Conservation (phyloP, 2,113 vertebrate species). For the Thermophis baileyi region DNA sequence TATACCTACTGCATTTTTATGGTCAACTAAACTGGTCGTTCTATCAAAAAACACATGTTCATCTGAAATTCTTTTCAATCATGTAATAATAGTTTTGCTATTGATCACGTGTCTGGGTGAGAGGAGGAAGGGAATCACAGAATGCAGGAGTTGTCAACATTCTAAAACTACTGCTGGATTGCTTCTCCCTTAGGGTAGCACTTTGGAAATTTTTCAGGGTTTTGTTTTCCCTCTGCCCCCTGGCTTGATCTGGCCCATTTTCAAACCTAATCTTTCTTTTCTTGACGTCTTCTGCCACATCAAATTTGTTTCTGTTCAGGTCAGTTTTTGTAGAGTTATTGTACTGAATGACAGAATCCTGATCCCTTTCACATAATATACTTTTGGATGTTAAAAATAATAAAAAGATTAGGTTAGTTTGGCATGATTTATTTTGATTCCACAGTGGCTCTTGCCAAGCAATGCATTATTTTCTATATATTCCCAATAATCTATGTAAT, state of each 20-base stretch:
- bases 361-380: not conserved
- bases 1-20: not conserved
- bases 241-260: not conserved
- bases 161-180: not conserved
- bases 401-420: not conserved
- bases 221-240: not conserved
- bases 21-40: not conserved
- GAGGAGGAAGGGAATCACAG: not conserved
- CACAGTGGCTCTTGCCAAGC: not conserved
- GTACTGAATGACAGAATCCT: not conserved
- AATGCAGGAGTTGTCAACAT: not conserved
- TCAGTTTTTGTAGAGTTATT: not conserved
- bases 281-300: not conserved
- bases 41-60: not conserved
- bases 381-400: not conserved
- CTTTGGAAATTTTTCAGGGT: not conserved
- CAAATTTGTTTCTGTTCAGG: not conserved
- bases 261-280: not conserved
- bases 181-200: not conserved
- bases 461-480: not conserved
- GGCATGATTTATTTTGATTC: not conserved
- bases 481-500: not conserved
- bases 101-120: not conserved
- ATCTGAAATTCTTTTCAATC: not conserved
- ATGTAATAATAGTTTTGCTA: not conserved